A percentile compares a stretch with the other conserved stretches of the same genome.
Conservation (phyloP, 2,797 vertebrate species). For the Danio kyathit region DNA sequence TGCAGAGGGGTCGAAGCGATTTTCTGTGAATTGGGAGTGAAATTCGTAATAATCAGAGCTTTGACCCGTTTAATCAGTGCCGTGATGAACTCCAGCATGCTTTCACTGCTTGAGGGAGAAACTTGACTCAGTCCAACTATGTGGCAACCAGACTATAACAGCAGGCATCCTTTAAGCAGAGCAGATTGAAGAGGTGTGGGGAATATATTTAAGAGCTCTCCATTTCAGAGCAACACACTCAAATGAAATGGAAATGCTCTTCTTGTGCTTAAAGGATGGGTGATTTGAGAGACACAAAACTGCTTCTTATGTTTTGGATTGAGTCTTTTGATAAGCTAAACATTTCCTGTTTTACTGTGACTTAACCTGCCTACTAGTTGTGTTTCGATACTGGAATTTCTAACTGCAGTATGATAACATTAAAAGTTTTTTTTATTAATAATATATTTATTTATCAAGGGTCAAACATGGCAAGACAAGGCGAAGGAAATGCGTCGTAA, state of each 20-base stretch:
- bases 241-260: slow-evolving; percentile 24
- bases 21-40: slow-evolving; percentile 39
- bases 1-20: slow-evolving; percentile 1
- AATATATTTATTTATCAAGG: too few species aligned
- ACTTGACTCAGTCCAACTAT: not conserved
- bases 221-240: slow-evolving; percentile 18
- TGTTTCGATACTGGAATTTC: too few species aligned
- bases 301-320: slow-evolving; percentile 13
- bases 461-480: too few species aligned
- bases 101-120: slow-evolving; percentile 35
- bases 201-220: slow-evolving; percentile 37
- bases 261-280: not conserved
- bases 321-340: not conserved
- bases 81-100: slow-evolving; percentile 19
- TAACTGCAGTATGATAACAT: too few species aligned
- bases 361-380: not conserved
- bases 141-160: slow-evolving; percentile 27
- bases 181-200: slow-evolving; percentile 27
- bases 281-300: not conserved
- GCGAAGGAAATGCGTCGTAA: too few species aligned
- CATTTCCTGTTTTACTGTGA: not conserved
- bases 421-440: too few species aligned
- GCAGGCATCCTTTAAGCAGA: slow-evolving; percentile 34
- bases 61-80: slow-evolving; percentile 47
- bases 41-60: slow-evolving; percentile 41